Evolutionary conservation across 2,113 vertebrate species (phyloP), one percentile per base, ranked within the genome.

Genomic region (Hippoglossus stenolepis): DNA sequence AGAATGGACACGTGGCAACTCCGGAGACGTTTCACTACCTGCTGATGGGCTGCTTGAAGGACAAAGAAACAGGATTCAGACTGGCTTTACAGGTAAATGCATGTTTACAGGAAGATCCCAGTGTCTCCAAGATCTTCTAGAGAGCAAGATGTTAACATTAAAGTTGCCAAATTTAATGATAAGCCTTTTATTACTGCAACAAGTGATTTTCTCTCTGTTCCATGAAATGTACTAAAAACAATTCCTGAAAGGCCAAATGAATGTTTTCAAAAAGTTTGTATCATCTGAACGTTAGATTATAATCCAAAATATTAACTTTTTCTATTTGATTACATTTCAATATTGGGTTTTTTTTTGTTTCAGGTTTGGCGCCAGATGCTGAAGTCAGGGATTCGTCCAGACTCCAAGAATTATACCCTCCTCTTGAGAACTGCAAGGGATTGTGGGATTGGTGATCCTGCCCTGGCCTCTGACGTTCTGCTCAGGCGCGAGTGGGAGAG

Each of bases 361-460:
- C 91, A 99, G 98, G 93, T 99, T 56, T 99, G 97, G 98, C 94
- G 92, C 4, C 95, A 97, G 83, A 98, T 99, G 97, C 77, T 95
- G 8, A 91, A 17, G 0, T 89, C 96, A n/a, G 96, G 96, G 28
- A 92, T 99, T 63, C 90, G 83, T 74, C 96, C 95, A 0, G 85
- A 96, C 65, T 83, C 57, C 2, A 91, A 96, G 57, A 93, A 83
- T 65, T 99, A 99, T 79, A 98, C 96, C 85, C 65, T 99, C 78
- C 93, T 99, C 61, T 85, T 99, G 61, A 92, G 93, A 0, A 94
- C 95, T 0, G 96, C 96, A 1, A 94, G 96, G 69, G 96, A 97
- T 85, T 99, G 98, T 49, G 94, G 95, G 38, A 92, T 98, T 0
- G 97, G 97, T 0, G 87, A 97, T 60, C 89, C 92, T 0, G 68